Conservation (phyloP, 2,888 invertebrate genomes). For the Melinaea menophilus region DNA sequence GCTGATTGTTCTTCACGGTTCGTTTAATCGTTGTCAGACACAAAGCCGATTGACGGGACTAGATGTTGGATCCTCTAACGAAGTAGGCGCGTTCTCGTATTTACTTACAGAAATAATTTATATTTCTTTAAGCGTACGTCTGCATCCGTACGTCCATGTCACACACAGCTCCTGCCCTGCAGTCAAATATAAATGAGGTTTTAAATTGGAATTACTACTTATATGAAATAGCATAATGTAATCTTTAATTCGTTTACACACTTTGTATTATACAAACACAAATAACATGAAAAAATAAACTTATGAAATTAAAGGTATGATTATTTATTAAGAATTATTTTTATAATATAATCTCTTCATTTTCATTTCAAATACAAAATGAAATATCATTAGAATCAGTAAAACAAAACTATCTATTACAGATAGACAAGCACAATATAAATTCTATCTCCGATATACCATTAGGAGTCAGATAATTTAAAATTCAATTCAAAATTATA, state of each 20-base stretch:
- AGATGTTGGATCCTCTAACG: background rate
- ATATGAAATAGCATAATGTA: background rate
- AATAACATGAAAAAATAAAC: no score
- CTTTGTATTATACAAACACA: no score
- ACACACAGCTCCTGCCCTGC: constrained; percentile 24
- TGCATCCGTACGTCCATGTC: constrained; percentile 6
- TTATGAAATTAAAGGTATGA: no score
- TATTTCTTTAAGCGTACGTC: background rate
- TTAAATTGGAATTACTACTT: constrained; percentile 24
- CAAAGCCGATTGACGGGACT: constrained; percentile 6
- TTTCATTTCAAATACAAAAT: no score
- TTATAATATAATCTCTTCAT: no score
- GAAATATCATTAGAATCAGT: no score
- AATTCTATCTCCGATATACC: constrained; percentile 1
- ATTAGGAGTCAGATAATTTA: background rate
- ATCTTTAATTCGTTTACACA: no score
- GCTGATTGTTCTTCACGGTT: constrained; percentile 15
- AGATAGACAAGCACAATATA: background rate
- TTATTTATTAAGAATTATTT: no score
- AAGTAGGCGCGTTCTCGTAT: background rate
- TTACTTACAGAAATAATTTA: background rate
- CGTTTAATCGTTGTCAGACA: constrained; percentile 13
- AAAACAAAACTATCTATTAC: background rate
- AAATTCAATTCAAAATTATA: constrained; percentile 5
- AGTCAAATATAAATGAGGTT: constrained; percentile 26